Percentiles rank a stretch among this genome's conserved stretches.
Conservation (phyloP, 23 tunicate genomes). For the Ciona savignyi region DNA sequence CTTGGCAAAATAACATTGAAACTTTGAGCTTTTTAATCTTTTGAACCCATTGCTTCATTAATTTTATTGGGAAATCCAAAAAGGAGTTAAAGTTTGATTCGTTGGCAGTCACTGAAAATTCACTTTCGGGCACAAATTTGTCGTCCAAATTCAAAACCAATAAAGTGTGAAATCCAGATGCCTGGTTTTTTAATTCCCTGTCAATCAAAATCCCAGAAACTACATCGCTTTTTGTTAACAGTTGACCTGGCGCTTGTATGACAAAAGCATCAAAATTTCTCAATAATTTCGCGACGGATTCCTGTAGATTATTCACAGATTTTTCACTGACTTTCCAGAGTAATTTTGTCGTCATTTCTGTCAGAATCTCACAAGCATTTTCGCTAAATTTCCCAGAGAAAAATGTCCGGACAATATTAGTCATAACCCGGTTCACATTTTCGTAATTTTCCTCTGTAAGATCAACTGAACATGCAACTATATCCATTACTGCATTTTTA, state of each 20-base stretch:
- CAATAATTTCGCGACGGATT: neutral
- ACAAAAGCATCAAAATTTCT: neutral
- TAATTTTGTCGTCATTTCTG: neutral
- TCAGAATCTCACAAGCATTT: neutral
- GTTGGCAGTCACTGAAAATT: neutral
- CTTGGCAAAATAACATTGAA: neutral
- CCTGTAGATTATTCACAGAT: neutral
- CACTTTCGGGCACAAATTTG: neutral
- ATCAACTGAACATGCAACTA: neutral
- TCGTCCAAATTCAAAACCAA: neutral
- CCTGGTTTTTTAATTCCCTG: neutral
- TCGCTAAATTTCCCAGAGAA: neutral
- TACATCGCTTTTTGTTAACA: neutral
- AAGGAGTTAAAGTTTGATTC: neutral
- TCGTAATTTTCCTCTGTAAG: neutral
- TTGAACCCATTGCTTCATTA: neutral
- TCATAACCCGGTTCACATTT: neutral
- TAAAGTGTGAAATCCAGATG: neutral
- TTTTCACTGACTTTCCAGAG: neutral
- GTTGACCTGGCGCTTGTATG: neutral
- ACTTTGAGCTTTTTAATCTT: neutral
- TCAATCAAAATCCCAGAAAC: neutral
- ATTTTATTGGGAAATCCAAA: neutral
- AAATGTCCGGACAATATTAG: neutral
- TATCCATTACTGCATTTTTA: neutral